Evolutionary conservation across 1,140 invertebrate species (phyloP).

Genomic region (Orchestia grillus): DNA sequence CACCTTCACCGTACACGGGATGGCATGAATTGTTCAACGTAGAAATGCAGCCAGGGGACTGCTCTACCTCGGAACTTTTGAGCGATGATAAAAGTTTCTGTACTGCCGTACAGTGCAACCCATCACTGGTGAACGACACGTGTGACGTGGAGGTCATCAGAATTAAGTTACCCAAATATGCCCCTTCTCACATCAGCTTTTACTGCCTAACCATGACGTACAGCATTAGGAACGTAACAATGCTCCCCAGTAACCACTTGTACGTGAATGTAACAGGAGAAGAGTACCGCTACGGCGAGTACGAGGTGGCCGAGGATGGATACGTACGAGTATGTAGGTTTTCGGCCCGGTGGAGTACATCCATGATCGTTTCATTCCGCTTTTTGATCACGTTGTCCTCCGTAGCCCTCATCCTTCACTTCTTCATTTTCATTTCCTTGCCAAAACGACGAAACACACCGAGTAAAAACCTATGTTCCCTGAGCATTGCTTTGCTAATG

Average conservation of each 20-base stretch:
- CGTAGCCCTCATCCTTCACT: slow-evolving; percentile 60
- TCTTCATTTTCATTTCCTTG: slow-evolving; percentile 63
- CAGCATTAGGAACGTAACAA: slow-evolving; percentile 48
- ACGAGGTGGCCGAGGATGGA: slow-evolving; percentile 61
- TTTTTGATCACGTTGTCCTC: slow-evolving; percentile 62
- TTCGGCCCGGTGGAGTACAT: slow-evolving; percentile 57
- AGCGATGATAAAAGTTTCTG: slow-evolving; percentile 64
- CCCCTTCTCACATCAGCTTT: slow-evolving; percentile 56
- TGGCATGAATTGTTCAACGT: background rate
- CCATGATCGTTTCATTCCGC: slow-evolving; percentile 62
- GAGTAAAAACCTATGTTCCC: slow-evolving; percentile 66
- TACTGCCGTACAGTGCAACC: slow-evolving; percentile 59
- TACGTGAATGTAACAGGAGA: slow-evolving; percentile 60
- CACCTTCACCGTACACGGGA: background rate
- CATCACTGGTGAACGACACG: slow-evolving; percentile 49
- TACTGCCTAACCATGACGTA: slow-evolving; percentile 60
- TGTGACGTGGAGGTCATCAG: slow-evolving; percentile 57
- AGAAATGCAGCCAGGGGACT: slow-evolving; percentile 26
- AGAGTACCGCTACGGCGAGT: slow-evolving; percentile 62
- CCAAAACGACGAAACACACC: slow-evolving; percentile 65
- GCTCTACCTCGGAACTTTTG: slow-evolving; percentile 52
- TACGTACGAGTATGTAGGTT: slow-evolving; percentile 61
- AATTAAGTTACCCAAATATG: slow-evolving; percentile 41
- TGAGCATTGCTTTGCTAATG: slow-evolving; percentile 63
- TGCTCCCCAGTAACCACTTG: slow-evolving; percentile 61